These are phyloP conservation scores for Adelphocoris suturalis DNA, from an alignment of 2,888 invertebrate genomes.

Conservation along the genomic window DNA sequence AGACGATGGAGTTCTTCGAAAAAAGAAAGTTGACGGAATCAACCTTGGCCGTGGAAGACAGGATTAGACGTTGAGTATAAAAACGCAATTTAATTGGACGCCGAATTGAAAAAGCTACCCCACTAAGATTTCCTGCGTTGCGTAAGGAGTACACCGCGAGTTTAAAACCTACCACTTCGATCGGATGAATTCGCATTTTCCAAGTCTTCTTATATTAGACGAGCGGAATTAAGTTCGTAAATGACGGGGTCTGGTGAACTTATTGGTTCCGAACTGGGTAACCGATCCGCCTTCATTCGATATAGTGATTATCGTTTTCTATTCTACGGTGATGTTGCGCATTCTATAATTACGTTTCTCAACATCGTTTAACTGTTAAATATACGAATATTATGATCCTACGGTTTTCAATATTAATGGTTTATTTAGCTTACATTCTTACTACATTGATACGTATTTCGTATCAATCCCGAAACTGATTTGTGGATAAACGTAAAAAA, in stretches of 20 bases:
- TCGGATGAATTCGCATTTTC: conserved; percentile 22
- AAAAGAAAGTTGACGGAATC: conserved; percentile 28
- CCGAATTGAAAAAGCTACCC: conserved; percentile 2
- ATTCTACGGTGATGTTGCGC: background rate
- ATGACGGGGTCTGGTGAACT: background rate
- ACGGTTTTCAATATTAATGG: too few relatives aligned
- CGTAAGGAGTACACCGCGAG: background rate
- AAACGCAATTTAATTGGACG: background rate
- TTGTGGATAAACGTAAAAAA: too few relatives aligned
- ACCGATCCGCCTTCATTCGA: background rate
- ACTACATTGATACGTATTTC: too few relatives aligned
- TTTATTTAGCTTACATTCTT: too few relatives aligned
- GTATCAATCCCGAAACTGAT: too few relatives aligned
- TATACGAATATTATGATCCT: too few relatives aligned
- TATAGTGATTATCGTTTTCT: conserved; percentile 16
- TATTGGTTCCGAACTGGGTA: conserved; percentile 2
- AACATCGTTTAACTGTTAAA: too few relatives aligned
- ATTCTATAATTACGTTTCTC: too few relatives aligned
- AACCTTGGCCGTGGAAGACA: conserved; percentile 23
- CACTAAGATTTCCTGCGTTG: conserved; percentile 18
- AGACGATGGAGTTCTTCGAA: conserved; percentile 7
- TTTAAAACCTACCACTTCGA: conserved; percentile 2
- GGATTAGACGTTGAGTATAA: background rate
- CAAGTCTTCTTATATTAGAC: background rate
- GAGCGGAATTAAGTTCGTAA: background rate